These are phyloP conservation scores for Halichoeres trimaculatus DNA, from an alignment of 2,113 vertebrate genomes.

Conservation along the genomic window DNA sequence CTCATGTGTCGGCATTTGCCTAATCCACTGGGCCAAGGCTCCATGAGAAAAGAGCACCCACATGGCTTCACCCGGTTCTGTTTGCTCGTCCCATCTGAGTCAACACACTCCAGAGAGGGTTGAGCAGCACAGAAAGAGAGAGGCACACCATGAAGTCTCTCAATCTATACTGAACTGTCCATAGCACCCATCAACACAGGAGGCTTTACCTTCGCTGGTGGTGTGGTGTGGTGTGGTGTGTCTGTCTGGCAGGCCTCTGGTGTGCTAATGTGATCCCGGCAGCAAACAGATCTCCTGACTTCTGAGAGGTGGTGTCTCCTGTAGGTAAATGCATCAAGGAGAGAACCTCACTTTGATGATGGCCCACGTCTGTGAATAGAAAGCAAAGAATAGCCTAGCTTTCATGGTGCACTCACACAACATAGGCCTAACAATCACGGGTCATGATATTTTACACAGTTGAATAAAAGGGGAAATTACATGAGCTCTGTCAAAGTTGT, in stretches of 20 bases:
- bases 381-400: constrained; percentile 11
- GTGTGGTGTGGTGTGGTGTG: constrained; percentile 41
- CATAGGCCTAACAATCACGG: not conserved
- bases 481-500: not conserved
- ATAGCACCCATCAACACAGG: constrained; percentile 20
- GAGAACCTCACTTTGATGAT: constrained; percentile 40
- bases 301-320: constrained; percentile 37
- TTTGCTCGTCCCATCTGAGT: constrained; percentile 88
- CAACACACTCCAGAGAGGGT: constrained; percentile 82
- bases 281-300: constrained; percentile 65
- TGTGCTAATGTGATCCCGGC: constrained; percentile 73
- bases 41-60: constrained; percentile 82
- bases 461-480: not conserved
- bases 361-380: constrained; percentile 37
- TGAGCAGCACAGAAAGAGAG: constrained; percentile 51
- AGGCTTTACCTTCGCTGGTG: constrained; percentile 65
- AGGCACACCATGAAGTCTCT: constrained; percentile 54
- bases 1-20: constrained; percentile 83
- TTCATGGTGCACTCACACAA: constrained; percentile 8
- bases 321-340: constrained; percentile 17
- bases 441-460: constrained; percentile 11
- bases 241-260: constrained; percentile 46
- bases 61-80: constrained; percentile 73
- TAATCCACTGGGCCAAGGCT: constrained; percentile 85
- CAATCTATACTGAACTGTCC: constrained; percentile 22